Evolutionary conservation across 2,797 vertebrate genomes (phyloP).

Genomic region (Kryptolebias ocellatus): DNA sequence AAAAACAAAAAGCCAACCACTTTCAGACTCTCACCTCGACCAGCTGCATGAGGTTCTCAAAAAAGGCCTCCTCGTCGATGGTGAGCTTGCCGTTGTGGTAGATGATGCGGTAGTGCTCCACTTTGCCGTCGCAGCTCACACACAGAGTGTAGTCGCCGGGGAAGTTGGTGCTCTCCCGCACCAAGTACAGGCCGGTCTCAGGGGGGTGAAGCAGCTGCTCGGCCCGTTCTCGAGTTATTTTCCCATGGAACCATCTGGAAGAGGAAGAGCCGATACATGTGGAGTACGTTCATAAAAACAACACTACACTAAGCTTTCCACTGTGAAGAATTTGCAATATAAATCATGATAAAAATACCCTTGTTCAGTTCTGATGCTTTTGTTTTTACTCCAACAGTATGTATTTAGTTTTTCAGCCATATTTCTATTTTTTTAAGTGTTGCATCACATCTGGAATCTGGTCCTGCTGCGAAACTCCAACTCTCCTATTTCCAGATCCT

Average conservation of each 20-base stretch:
- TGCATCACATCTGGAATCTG: too few species aligned
- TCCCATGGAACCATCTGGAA: conserved; percentile 96
- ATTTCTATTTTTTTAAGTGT: too few species aligned
- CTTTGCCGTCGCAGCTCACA: conserved; percentile 95
- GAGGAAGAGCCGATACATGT: neutral
- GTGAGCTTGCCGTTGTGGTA: conserved; percentile 92
- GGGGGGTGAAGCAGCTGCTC: conserved; percentile 90
- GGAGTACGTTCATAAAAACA: neutral
- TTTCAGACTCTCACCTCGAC: conserved; percentile 87
- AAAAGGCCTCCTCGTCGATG: conserved; percentile 94
- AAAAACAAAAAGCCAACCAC: neutral
- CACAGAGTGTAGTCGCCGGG: conserved; percentile 98
- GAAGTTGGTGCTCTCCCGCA: conserved; percentile 98
- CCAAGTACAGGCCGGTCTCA: conserved; percentile 92
- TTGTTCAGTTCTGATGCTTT: neutral
- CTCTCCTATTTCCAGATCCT: too few species aligned
- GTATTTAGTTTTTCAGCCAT: too few species aligned
- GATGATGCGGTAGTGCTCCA: conserved; percentile 98
- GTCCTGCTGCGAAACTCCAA: too few species aligned
- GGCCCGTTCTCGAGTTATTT: conserved; percentile 93
- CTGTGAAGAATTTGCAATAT: neutral
- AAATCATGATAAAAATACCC: neutral
- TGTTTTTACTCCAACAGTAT: too few species aligned
- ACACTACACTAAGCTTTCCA: neutral
- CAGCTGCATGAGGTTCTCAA: conserved; percentile 98